A percentile compares a stretch with the other conserved stretches of the same genome.
These are phyloP conservation scores for Entomobrya multifasciata DNA, from an alignment of 2,888 invertebrate species.

Conservation along the genomic window DNA sequence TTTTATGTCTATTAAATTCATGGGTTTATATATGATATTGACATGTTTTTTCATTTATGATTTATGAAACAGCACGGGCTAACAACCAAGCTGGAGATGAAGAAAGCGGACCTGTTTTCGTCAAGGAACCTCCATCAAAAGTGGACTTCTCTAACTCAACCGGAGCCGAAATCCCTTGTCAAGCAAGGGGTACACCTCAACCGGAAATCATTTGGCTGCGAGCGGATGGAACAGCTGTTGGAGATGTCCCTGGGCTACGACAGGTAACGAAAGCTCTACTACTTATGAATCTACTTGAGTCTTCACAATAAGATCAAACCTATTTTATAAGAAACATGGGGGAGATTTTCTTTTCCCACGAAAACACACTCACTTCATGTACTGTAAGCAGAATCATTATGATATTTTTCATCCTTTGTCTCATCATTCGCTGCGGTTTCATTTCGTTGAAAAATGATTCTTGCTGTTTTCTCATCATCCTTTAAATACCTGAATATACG, in stretches of 20 bases:
- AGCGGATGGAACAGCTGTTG: conserved; percentile 94
- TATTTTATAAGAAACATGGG: no score
- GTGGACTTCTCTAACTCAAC: conserved; percentile 97
- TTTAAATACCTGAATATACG: background rate
- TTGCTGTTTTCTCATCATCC: background rate
- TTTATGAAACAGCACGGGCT: conserved; percentile 62
- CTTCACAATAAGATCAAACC: no score
- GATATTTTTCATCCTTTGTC: background rate
- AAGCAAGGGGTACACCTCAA: conserved; percentile 93
- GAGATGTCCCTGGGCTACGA: conserved; percentile 92
- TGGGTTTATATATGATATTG: no score
- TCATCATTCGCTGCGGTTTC: conserved; percentile 21
- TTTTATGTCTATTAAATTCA: no score
- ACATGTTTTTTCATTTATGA: no score
- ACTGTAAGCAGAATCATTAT: no score
- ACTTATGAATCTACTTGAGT: background rate
- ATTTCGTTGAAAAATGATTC: background rate
- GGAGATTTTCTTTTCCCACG: conserved; percentile 20
- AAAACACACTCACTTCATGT: background rate
- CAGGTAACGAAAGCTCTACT: conserved; percentile 84
- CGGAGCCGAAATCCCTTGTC: conserved; percentile 95
- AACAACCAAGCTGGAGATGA: conserved; percentile 76
- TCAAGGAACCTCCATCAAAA: conserved; percentile 94
- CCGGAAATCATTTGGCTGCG: conserved; percentile 97
- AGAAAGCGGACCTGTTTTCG: conserved; percentile 90